Conservation (phyloP, 1,140 invertebrate species). For the Heliconius nattereri region DNA sequence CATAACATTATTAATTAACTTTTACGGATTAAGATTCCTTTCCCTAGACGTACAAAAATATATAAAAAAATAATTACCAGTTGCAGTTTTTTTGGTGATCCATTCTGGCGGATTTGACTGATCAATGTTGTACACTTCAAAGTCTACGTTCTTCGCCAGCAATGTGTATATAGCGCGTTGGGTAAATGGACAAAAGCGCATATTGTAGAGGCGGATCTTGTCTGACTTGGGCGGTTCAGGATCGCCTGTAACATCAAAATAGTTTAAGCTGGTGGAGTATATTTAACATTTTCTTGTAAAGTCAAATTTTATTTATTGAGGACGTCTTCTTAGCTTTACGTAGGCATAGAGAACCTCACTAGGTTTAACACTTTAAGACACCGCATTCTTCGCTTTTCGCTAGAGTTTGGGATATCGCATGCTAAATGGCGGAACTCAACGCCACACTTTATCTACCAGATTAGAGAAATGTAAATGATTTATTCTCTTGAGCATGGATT, state of each 20-base stretch:
- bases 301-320: neutral
- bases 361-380: too few relatives aligned
- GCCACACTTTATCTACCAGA: neutral
- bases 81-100: constrained; percentile 65
- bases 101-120: constrained; percentile 92
- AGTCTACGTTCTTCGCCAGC: constrained; percentile 91
- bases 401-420: too few relatives aligned
- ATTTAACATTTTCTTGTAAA: neutral
- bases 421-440: neutral
- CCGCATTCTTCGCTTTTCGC: too few relatives aligned
- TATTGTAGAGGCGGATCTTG: constrained; percentile 91
- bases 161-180: constrained; percentile 91
- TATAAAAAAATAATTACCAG: neutral
- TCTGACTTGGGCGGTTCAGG: constrained; percentile 73
- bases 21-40: neutral
- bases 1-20: too few relatives aligned
- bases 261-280: neutral
- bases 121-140: constrained; percentile 92
- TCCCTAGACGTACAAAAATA: neutral
- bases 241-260: constrained; percentile 57
- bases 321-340: neutral
- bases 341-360: too few relatives aligned
- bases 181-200: constrained; percentile 95
- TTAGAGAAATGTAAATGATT: neutral
- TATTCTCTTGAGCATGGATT: neutral